Evolutionary conservation across 2,797 vertebrate genomes (phyloP).

Genomic region (Karalla daura): DNA sequence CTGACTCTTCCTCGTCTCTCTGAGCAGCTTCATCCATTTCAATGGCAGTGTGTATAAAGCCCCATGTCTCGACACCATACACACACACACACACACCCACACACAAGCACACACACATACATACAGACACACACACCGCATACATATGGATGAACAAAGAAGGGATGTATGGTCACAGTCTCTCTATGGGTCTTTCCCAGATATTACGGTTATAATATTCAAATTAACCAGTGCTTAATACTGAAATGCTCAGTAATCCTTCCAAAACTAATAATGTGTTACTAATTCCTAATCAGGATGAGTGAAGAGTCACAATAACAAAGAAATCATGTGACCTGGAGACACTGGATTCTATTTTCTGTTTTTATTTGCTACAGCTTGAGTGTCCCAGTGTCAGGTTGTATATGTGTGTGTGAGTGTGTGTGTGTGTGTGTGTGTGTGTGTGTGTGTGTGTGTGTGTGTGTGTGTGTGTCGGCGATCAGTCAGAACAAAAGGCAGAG

Average conservation of each 20-base stretch:
- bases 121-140: background rate
- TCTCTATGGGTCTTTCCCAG: too few species aligned
- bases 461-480: conserved; percentile 13
- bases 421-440: background rate
- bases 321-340: too few species aligned
- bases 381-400: too few species aligned
- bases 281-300: too few species aligned
- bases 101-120: background rate
- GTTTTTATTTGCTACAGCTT: too few species aligned
- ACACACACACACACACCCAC: background rate
- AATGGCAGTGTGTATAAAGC: conserved; percentile 49
- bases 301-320: too few species aligned
- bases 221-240: too few species aligned
- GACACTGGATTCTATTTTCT: too few species aligned
- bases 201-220: too few species aligned
- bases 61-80: conserved; percentile 33
- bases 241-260: too few species aligned
- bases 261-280: too few species aligned
- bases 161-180: too few species aligned
- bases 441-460: background rate
- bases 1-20: conserved; percentile 58
- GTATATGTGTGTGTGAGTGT: background rate
- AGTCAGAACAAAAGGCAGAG: conserved; percentile 47
- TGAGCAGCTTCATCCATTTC: conserved; percentile 63
- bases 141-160: conserved; percentile 44